phyloP scores from a whole-genome alignment of 2,113 vertebrate genomes.

The Potamarius usumacintae region DNA sequence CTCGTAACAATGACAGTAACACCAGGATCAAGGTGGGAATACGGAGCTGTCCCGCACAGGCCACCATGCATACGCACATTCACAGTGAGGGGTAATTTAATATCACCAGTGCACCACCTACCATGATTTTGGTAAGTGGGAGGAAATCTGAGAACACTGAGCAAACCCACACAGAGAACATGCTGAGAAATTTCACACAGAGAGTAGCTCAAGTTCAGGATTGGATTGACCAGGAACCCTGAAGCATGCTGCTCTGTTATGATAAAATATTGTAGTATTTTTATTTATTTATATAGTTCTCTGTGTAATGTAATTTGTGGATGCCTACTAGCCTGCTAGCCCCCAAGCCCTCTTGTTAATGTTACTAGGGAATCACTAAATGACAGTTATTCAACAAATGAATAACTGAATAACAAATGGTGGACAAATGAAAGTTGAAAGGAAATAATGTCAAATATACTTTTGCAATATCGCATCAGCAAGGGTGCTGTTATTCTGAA shows the following conservation, averaged over 20 bases:
- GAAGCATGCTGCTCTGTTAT: background rate
- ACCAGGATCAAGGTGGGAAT: background rate
- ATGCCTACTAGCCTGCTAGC: background rate
- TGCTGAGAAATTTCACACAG: background rate
- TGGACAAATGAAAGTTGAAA: background rate
- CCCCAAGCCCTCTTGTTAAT: background rate
- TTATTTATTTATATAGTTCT: background rate
- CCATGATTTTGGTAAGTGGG: background rate
- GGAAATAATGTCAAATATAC: background rate
- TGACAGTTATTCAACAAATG: background rate
- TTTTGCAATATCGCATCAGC: background rate
- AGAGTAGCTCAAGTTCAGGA: conserved; percentile 3
- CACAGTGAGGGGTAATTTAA: background rate
- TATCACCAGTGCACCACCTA: background rate
- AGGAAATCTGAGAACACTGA: background rate
- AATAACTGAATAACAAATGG: too few relatives aligned
- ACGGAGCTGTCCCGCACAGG: background rate
- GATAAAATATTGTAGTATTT: background rate
- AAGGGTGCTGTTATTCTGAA: background rate
- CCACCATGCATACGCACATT: background rate
- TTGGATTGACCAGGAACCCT: background rate
- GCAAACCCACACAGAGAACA: background rate
- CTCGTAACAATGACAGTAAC: too few relatives aligned
- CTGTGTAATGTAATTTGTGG: background rate
- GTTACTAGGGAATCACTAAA: background rate